Evolutionary conservation across 2,113 vertebrate species (phyloP), one percentile per base, ranked within the genome.

Genomic region (Psephotus haematonotus): DNA sequence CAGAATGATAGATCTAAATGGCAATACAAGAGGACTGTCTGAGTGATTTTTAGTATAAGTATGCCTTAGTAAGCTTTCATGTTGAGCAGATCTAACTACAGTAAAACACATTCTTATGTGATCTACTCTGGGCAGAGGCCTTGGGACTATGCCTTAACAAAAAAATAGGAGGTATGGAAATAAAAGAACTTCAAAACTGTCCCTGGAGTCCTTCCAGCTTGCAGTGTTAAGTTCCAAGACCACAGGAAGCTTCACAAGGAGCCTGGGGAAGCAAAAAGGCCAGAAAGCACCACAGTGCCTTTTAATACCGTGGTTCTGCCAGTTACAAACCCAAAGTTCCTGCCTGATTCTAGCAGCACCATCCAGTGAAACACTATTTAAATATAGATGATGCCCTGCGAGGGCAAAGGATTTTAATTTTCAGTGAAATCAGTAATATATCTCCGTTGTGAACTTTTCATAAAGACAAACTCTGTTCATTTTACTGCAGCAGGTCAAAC

Each of bases 1-100:
- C 99, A 99, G 98, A 98, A 99, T 99, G 99, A 99, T 99, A 99
- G 99, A 99, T 99, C 98, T 99, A 99, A 99, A 98, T 98, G 98
- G 99, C 99, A 99, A 99, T 98, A 97, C 97, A 95, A 98, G 98
- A 97, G 97, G 99, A 99, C 99, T 98, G 94, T 97, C 95, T 94
- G 96, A 94, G 82, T 16, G 93, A 97, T 97, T 98, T 95, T 97
- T 96, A 95, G 90, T 91, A 57, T 92, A 93, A 92, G 91, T 95
- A 95, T 98, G 96, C 96, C 98, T 97, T 97, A 96, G 95, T 96
- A 97, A 98, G 98, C 98, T 97, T 95, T 97, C 97, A 80, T 39
- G 91, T 84, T 7, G 13, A 94, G 60, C 6, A 24, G 55, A 71
- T 92, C 96, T 84, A 95, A 97, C 94, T 82, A 80, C 25, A 92